Conservation (phyloP, 2,797 vertebrate genomes). For the Gambusia yucatana region DNA sequence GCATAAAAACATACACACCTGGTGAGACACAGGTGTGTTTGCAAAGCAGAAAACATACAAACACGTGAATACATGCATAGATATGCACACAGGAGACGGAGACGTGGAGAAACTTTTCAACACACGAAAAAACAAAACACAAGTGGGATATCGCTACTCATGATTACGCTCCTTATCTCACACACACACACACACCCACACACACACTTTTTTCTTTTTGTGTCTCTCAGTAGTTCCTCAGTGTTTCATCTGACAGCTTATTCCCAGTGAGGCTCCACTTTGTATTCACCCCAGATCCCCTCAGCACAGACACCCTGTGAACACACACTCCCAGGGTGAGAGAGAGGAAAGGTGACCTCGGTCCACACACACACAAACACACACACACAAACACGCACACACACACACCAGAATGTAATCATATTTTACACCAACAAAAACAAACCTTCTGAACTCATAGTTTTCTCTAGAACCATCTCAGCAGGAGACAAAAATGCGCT, state of each 20-base stretch:
- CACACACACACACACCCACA: constrained; percentile 12
- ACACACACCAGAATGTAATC: constrained; percentile 28
- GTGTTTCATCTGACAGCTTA: constrained; percentile 83
- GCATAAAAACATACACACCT: constrained; percentile 2
- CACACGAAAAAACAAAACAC: constrained; percentile 20
- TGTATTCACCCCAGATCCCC: constrained; percentile 82
- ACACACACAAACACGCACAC: constrained; percentile 45
- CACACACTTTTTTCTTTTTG: constrained; percentile 56
- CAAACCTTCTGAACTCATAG: constrained; percentile 34
- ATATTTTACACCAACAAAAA: constrained; percentile 27
- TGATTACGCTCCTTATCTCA: constrained; percentile 27
- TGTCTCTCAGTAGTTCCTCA: constrained; percentile 76
- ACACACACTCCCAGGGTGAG: constrained; percentile 76
- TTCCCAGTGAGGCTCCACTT: constrained; percentile 80
- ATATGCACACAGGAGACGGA: constrained; percentile 32
- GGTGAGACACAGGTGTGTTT: neutral
- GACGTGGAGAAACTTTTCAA: constrained; percentile 23
- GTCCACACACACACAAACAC: constrained; percentile 39
- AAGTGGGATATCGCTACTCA: constrained; percentile 38
- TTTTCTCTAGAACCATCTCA: constrained; percentile 8
- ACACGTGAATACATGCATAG: constrained; percentile 40
- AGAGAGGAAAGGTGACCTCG: constrained; percentile 75
- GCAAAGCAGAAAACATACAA: neutral
- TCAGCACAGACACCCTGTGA: constrained; percentile 80
- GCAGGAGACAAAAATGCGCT: constrained; percentile 1